These are phyloP conservation scores for Abscondita cerata DNA, from an alignment of 2,888 invertebrate genomes.

Conservation along the genomic window DNA sequence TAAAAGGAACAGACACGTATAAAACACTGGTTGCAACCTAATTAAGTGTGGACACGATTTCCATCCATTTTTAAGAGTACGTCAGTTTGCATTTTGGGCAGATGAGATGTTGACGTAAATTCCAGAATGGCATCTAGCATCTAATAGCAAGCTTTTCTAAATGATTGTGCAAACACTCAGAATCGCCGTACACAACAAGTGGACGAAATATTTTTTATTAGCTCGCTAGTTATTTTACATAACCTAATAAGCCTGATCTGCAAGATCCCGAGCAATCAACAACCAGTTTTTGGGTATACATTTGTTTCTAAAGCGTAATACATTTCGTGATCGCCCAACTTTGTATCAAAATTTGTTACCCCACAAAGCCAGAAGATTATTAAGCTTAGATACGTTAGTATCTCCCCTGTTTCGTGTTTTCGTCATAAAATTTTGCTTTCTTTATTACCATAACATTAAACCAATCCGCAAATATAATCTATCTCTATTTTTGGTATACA, in stretches of 20 bases:
- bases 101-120: constrained; percentile 82
- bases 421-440: constrained; percentile 96
- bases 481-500: too few species aligned
- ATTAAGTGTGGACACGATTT: constrained; percentile 73
- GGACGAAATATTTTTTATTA: constrained; percentile 67
- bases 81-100: constrained; percentile 77
- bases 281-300: constrained; percentile 82
- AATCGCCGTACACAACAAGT: constrained; percentile 92
- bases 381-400: constrained; percentile 91
- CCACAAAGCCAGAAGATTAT: constrained; percentile 83
- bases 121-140: constrained; percentile 88
- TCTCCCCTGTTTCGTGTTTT: constrained; percentile 93
- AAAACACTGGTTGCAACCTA: constrained; percentile 70
- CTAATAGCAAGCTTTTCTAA: constrained; percentile 92
- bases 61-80: constrained; percentile 82
- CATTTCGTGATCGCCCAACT: constrained; percentile 86
- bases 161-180: constrained; percentile 93
- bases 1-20: constrained; percentile 77
- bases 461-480: constrained; percentile 95
- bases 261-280: constrained; percentile 74
- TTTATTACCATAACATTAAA: constrained; percentile 92
- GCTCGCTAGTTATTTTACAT: constrained; percentile 59
- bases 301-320: constrained; percentile 92
- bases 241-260: constrained; percentile 79
- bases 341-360: constrained; percentile 86